Conservation (phyloP, 2,888 invertebrate species). For the Arctia plantaginis region DNA sequence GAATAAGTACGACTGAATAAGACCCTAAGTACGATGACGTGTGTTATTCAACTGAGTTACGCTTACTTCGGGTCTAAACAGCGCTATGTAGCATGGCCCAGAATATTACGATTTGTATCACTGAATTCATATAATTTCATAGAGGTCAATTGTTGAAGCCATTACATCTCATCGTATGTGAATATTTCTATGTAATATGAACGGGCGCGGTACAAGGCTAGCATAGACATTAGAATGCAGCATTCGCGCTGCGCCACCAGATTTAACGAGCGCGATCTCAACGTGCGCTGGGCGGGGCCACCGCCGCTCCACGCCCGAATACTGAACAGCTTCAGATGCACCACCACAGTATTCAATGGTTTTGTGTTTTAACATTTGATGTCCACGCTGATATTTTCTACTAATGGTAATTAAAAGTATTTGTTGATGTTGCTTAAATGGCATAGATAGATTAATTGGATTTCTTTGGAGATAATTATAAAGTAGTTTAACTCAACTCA, state of each 20-base stretch:
- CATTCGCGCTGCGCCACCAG: slow-evolving; percentile 15
- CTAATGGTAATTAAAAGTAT: not conserved
- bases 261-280: slow-evolving; percentile 24
- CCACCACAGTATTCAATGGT: slow-evolving; percentile 5
- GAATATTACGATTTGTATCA: not conserved
- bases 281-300: slow-evolving; percentile 10
- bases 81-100: not conserved
- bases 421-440: too few relatives aligned
- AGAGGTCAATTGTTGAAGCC: not conserved
- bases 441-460: too few relatives aligned
- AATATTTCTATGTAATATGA: not conserved
- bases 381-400: not conserved
- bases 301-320: slow-evolving; percentile 1
- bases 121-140: not conserved
- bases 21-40: too few relatives aligned
- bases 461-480: too few relatives aligned
- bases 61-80: not conserved
- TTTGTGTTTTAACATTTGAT: not conserved
- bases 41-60: too few relatives aligned
- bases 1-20: too few relatives aligned
- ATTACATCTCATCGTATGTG: not conserved
- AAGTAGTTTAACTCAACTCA: too few relatives aligned
- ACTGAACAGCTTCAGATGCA: slow-evolving; percentile 7
- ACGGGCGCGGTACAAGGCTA: not conserved
- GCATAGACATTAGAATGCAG: slow-evolving; percentile 21